A percentile compares a stretch with the other conserved stretches of the same genome.
Evolutionary conservation across 2,797 vertebrate genomes (phyloP).

Genomic region (Pseudomugil gertrudae): DNA sequence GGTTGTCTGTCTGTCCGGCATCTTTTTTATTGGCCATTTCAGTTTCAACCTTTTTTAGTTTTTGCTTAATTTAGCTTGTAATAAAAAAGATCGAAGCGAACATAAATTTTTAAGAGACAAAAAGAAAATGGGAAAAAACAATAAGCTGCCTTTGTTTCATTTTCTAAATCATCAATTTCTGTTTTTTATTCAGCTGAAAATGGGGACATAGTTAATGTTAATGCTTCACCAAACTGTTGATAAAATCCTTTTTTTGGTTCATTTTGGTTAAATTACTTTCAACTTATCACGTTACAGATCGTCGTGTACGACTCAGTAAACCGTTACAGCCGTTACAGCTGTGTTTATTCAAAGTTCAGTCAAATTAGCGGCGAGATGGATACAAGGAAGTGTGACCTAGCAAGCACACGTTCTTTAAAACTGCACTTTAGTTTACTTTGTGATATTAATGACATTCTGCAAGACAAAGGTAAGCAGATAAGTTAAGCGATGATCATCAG

Average conservation of each 20-base stretch:
- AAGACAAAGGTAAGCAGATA: slow-evolving; percentile 62
- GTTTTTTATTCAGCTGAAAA: background rate
- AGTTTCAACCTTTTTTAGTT: background rate
- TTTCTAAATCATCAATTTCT: background rate
- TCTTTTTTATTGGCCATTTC: no score
- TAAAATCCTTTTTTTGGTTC: no score
- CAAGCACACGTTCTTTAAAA: background rate
- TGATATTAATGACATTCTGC: no score
- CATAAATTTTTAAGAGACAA: background rate
- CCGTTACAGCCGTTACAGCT: slow-evolving; percentile 2
- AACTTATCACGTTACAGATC: background rate
- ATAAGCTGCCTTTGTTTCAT: background rate
- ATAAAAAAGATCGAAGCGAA: background rate
- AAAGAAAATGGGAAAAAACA: no score
- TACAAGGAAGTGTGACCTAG: background rate
- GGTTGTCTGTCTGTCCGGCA: no score
- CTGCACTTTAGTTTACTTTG: background rate
- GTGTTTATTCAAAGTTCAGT: background rate
- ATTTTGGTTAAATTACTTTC: background rate
- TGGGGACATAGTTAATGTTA: background rate
- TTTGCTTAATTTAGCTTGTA: no score
- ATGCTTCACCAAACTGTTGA: no score
- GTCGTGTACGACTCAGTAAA: background rate
- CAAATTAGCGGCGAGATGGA: background rate
- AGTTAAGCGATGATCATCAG: slow-evolving; percentile 50